Percentiles rank a stretch among this genome's conserved stretches.
phyloP scores from a whole-genome alignment of 2,797 vertebrate species.

The Triplophysa bombifrons region DNA sequence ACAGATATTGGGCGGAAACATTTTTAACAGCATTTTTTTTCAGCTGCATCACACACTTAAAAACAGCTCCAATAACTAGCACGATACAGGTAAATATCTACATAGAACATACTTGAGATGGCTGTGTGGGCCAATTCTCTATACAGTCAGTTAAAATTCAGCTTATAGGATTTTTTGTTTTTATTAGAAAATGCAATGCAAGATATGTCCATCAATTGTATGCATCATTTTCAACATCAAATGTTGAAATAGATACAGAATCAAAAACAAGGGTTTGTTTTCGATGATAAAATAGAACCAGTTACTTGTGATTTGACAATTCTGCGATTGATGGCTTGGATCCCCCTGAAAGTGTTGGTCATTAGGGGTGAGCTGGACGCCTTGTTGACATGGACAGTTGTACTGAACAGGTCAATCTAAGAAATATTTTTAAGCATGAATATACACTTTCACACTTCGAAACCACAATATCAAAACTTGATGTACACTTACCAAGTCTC shows the following conservation, averaged over 20 bases:
- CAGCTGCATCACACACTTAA: no score
- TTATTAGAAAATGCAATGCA: not conserved
- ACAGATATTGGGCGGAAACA: no score
- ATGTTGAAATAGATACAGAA: not conserved
- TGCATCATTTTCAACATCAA: not conserved
- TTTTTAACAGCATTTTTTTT: no score
- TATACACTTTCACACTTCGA: not conserved
- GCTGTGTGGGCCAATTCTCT: no score
- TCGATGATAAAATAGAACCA: not conserved
- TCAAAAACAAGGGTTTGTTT: not conserved
- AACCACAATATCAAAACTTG: no score
- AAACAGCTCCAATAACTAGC: no score
- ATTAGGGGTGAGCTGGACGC: slow-evolving; percentile 24
- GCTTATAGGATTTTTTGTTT: no score
- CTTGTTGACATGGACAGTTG: not conserved
- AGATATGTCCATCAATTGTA: not conserved
- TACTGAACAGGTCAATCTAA: slow-evolving; percentile 10
- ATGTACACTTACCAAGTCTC: slow-evolving; percentile 66
- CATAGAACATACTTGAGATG: no score
- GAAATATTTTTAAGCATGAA: not conserved
- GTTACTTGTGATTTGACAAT: slow-evolving; percentile 12
- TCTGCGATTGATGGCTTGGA: slow-evolving; percentile 9
- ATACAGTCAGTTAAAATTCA: no score
- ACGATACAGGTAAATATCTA: no score
- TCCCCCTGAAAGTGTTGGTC: not conserved